Percentiles rank a stretch among this genome's conserved stretches.
Evolutionary conservation across 2,797 vertebrate species (phyloP).

Genomic region (Dallia pectoralis): DNA sequence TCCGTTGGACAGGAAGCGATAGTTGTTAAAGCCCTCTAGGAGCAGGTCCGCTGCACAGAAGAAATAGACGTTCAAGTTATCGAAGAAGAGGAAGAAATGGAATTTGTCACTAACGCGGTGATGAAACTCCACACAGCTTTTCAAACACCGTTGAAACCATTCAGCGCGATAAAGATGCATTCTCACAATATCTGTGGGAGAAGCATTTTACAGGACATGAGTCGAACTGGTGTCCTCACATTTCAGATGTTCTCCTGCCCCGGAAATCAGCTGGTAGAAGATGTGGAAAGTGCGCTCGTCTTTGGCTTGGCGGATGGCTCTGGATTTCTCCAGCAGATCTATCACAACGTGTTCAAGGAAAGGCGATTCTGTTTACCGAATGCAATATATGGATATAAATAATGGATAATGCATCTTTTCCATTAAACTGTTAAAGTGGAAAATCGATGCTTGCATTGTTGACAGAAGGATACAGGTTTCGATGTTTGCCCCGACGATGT

Average conservation of each 20-base stretch:
- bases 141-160: too few relatives aligned
- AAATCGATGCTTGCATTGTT: background rate
- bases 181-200: too few relatives aligned
- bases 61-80: background rate
- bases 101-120: too few relatives aligned
- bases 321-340: conserved; percentile 97
- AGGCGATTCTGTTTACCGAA: background rate
- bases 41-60: conserved; percentile 86
- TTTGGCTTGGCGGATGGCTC: conserved; percentile 97
- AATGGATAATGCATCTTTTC: too few relatives aligned
- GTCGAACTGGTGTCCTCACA: conserved; percentile 74
- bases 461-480: conserved; percentile 82
- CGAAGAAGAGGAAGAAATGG: too few relatives aligned
- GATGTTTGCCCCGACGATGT: conserved; percentile 94
- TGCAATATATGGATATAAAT: too few relatives aligned
- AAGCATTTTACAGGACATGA: too few relatives aligned
- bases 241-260: conserved; percentile 92
- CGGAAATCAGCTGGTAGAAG: conserved; percentile 94
- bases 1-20: conserved; percentile 96
- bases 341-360: conserved; percentile 71
- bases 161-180: too few relatives aligned
- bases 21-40: conserved; percentile 92
- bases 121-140: too few relatives aligned
- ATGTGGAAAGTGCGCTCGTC: conserved; percentile 97
- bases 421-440: background rate